A percentile compares a stretch with the other conserved stretches of the same genome.
phyloP scores from a whole-genome alignment of 1,140 invertebrate species.

The Theocolax elegans region DNA sequence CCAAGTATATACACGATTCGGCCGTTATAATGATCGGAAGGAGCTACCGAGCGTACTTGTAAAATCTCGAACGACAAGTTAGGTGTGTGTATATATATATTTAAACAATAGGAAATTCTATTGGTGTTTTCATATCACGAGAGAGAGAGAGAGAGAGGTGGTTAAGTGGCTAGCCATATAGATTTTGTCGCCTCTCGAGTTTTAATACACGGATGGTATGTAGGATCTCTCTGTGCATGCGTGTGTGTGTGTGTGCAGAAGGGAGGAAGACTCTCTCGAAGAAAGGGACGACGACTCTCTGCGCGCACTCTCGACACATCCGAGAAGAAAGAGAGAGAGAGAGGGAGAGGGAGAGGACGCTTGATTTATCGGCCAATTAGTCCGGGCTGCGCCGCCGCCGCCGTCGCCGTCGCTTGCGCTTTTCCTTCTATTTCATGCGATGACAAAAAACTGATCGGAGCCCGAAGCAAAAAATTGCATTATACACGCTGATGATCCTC shows the following conservation, averaged over 20 bases:
- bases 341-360: neutral
- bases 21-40: constrained; percentile 12
- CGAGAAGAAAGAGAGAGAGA: neutral
- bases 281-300: constrained; percentile 28
- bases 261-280: constrained; percentile 28
- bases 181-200: constrained; percentile 42
- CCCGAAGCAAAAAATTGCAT: constrained; percentile 38
- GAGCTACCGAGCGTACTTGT: neutral
- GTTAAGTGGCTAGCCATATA: neutral
- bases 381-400: constrained; percentile 8
- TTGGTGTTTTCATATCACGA: constrained; percentile 3
- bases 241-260: no score
- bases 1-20: neutral
- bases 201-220: no score
- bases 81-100: no score
- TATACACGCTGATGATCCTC: neutral
- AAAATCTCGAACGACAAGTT: neutral
- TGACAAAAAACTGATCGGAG: constrained; percentile 27
- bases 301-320: constrained; percentile 28
- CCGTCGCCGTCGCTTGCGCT: constrained; percentile 12
- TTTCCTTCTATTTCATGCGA: constrained; percentile 29
- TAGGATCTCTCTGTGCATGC: no score
- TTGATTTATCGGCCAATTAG: constrained; percentile 44
- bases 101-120: constrained; percentile 29
- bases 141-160: no score